phyloP scores from a whole-genome alignment of 2,797 vertebrate genomes.

The Phalloptychus januarius region DNA sequence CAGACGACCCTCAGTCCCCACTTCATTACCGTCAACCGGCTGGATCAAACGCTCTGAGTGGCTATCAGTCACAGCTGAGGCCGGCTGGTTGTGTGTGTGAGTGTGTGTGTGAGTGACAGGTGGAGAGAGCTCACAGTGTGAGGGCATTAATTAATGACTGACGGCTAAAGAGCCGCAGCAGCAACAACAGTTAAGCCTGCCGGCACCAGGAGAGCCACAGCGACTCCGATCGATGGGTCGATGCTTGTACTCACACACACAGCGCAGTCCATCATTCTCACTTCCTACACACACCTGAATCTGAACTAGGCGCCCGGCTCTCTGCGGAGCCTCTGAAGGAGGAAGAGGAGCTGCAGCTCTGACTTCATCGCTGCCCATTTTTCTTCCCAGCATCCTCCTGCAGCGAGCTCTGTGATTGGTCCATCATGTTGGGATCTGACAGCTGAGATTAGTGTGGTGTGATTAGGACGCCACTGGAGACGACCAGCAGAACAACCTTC shows the following conservation, averaged over 20 bases:
- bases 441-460: conserved; percentile 72
- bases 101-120: conserved; percentile 54
- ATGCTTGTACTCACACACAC: conserved; percentile 60
- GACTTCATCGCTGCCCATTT: conserved; percentile 19
- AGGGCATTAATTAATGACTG: conserved; percentile 80
- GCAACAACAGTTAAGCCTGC: conserved; percentile 80
- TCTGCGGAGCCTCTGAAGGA: conserved; percentile 59
- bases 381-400: conserved; percentile 67
- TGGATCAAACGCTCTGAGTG: conserved; percentile 47
- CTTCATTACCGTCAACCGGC: conserved; percentile 53
- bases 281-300: conserved; percentile 51
- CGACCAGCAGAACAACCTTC: neutral
- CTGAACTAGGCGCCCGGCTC: conserved; percentile 65
- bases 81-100: conserved; percentile 33
- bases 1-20: conserved; percentile 16
- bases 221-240: conserved; percentile 75
- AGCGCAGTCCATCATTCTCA: conserved; percentile 38
- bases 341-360: conserved; percentile 31
- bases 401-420: conserved; percentile 64
- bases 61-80: conserved; percentile 32
- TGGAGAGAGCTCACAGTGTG: conserved; percentile 53
- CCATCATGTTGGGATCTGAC: conserved; percentile 69
- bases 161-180: conserved; percentile 76
- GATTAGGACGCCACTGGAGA: conserved; percentile 69
- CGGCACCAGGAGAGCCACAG: conserved; percentile 58